phyloP scores from a whole-genome alignment of 1,140 invertebrate species.

The Aethina tumida region DNA sequence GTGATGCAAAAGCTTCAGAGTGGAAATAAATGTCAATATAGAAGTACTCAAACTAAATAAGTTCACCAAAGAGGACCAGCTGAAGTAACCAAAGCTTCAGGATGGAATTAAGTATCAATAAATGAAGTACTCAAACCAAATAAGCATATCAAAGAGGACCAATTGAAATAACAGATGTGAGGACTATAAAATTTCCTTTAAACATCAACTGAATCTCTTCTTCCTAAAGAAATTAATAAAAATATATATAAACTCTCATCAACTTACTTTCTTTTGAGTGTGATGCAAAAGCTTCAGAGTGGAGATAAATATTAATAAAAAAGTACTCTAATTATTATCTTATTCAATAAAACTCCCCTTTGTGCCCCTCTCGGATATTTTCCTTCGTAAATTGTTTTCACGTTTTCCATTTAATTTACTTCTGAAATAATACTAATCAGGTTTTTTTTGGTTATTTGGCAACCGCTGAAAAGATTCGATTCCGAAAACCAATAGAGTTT shows the following conservation, averaged over 20 bases:
- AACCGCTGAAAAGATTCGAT: too few relatives aligned
- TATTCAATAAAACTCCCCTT: background rate
- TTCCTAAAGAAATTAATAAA: background rate
- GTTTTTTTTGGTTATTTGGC: background rate
- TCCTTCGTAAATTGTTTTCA: background rate
- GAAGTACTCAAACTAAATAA: background rate
- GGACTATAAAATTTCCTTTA: background rate
- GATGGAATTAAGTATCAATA: background rate
- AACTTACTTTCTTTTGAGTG: constrained; percentile 1
- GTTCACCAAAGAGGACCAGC: background rate
- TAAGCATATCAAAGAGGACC: constrained; percentile 4
- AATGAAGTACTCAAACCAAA: background rate
- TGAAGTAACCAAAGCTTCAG: too few relatives aligned
- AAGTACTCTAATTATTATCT: constrained; percentile 5
- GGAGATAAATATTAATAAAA: background rate
- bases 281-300: background rate
- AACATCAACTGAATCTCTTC: constrained; percentile 1
- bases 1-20: background rate
- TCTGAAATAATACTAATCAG: background rate
- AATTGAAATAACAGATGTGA: constrained; percentile 3
- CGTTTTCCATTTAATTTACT: background rate
- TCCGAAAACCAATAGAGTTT: too few relatives aligned
- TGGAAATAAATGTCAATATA: constrained; percentile 1
- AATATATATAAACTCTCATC: background rate
- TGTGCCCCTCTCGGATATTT: constrained; percentile 1